phyloP scores from a whole-genome alignment of 1,140 invertebrate species.

The Zophobas morio region DNA sequence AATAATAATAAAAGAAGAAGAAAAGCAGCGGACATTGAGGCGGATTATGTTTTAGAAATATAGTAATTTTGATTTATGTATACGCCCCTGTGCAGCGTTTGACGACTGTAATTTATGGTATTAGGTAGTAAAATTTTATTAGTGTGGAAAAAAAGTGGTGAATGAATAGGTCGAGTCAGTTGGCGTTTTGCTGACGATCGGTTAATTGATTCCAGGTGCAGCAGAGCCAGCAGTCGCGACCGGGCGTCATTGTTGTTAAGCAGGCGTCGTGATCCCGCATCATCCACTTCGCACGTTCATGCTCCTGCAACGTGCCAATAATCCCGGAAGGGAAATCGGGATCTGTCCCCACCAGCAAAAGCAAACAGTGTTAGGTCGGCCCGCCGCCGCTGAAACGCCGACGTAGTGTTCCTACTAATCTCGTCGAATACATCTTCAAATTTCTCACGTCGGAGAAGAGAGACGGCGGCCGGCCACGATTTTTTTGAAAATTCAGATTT shows the following conservation, averaged over 20 bases:
- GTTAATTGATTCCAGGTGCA: slow-evolving; percentile 49
- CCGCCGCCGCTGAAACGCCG: slow-evolving; percentile 23
- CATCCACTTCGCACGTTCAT: slow-evolving; percentile 58
- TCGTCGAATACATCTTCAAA: slow-evolving; percentile 44
- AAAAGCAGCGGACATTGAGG: too few relatives aligned
- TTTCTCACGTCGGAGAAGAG: slow-evolving; percentile 39
- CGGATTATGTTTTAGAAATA: too few relatives aligned
- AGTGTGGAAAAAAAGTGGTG: too few relatives aligned
- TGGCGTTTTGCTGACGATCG: too few relatives aligned
- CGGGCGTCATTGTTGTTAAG: slow-evolving; percentile 90
- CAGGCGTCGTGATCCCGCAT: slow-evolving; percentile 73
- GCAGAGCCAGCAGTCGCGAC: slow-evolving; percentile 79
- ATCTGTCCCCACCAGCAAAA: slow-evolving; percentile 35
- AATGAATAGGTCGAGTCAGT: too few relatives aligned
- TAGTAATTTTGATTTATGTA: too few relatives aligned
- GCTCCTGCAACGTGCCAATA: slow-evolving; percentile 29
- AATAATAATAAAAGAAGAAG: too few relatives aligned
- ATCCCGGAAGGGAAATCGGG: slow-evolving; percentile 39
- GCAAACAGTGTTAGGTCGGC: slow-evolving; percentile 42
- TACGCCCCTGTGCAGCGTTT: too few relatives aligned
- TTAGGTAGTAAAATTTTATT: too few relatives aligned
- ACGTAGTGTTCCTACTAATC: slow-evolving; percentile 26
- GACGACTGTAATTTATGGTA: too few relatives aligned
- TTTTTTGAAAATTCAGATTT: slow-evolving; percentile 38
- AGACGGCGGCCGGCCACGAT: slow-evolving; percentile 34